Base-by-base conservation (phyloP, 2,888 invertebrate genomes). In the Epicampocera succincta region DNA sequence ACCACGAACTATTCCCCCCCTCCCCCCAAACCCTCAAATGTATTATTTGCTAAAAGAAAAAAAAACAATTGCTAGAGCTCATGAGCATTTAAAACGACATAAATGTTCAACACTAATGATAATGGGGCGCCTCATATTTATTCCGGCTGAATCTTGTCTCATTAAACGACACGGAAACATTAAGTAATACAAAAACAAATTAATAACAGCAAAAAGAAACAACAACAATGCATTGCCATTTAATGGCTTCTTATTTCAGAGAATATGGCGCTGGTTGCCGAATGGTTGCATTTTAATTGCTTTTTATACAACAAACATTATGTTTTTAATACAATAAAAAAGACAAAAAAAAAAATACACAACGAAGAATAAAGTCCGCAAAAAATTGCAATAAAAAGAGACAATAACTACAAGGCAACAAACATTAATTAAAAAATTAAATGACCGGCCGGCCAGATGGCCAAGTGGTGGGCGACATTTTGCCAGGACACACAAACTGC, bases 371-470 rank as follows among this genome's bases (percentile, higher is more conserved):
- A n/a, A 29, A 29, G 29, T 6, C n/a, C n/a, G 6, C 15, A 9
- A 63, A 63, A 48, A 52, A 58, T 3, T 11, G 58, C 42, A 66
- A 72, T 72, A 74, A 50, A 72, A 60, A 71, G 50, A 50, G 46
- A 48, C 60, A 77, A 74, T 54, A 68, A 68, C 11, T 54, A 52
- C 38, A 46, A 71, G 66, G 56, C 78, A 82, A 61, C 66, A 82
- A 78, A 78, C 74, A 82, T 82, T 82, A 82, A 82, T 82, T 82
- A 75, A 82, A 75, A 74, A 75, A 74, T 78, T 78, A 78, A 82
- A 78, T 82, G 74, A 65, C 73, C 81, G 52, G 13, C 21, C 38
- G 54, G 21, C n/a, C 48, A 54, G 46, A 73, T 61, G 52, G 19
- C n/a, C 15, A 17, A 15, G n/a, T 21, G 19, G 19, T 33, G 17